Conservation (phyloP, 2,797 vertebrate species). For the Columba guinea region DNA sequence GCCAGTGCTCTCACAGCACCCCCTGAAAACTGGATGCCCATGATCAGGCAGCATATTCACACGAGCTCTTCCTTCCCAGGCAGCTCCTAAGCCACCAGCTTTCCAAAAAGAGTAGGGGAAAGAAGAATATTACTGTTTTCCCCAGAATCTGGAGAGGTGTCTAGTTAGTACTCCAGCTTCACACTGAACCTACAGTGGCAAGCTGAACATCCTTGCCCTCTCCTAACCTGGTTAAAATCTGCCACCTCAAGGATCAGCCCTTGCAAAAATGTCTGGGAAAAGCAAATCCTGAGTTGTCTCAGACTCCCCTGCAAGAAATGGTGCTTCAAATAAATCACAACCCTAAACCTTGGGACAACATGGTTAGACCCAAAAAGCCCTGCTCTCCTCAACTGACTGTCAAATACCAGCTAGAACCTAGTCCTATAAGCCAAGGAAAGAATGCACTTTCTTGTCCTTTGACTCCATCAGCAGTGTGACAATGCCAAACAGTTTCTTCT, state of each 20-base stretch:
- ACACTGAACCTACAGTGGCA: not conserved
- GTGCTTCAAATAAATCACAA: not conserved
- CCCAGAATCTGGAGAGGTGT: not conserved
- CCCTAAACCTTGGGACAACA: not conserved
- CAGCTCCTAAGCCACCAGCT: not conserved
- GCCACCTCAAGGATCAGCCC: not conserved
- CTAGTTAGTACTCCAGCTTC: not conserved
- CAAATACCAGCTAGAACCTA: not conserved
- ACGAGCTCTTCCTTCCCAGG: not conserved
- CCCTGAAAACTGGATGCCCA: not conserved
- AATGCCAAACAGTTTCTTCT: not conserved
- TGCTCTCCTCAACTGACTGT: not conserved
- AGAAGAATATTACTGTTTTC: not conserved
- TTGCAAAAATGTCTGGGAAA: not conserved
- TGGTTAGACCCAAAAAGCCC: not conserved
- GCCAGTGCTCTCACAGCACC: not conserved
- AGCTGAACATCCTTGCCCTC: not conserved
- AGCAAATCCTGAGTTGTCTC: not conserved
- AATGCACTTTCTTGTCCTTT: not conserved
- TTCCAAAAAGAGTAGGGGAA: not conserved
- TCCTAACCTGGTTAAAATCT: not conserved
- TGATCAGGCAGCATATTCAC: not conserved
- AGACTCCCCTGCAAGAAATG: not conserved
- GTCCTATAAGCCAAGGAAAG: not conserved
- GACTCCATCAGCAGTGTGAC: not conserved